These are phyloP conservation scores for Calameuta idolon DNA, from an alignment of 2,888 invertebrate species.

Conservation along the genomic window DNA sequence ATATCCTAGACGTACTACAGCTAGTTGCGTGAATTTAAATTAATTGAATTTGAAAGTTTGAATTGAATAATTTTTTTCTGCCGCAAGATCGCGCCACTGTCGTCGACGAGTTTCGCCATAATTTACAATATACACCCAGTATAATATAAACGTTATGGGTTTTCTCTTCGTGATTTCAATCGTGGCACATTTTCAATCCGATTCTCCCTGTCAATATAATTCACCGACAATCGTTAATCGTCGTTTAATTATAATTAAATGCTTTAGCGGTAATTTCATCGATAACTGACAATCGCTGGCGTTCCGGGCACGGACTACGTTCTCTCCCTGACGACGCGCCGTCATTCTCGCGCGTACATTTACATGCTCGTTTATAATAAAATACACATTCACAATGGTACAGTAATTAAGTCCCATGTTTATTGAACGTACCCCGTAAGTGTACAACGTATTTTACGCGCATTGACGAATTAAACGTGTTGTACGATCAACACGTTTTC, in stretches of 20 bases:
- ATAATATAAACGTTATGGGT: slow-evolving; percentile 9
- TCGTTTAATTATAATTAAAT: slow-evolving; percentile 6
- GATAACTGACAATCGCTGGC: slow-evolving; percentile 1
- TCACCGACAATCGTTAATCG: slow-evolving; percentile 3
- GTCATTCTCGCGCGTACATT: slow-evolving; percentile 10
- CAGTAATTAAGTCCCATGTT: slow-evolving; percentile 27
- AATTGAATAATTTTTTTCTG: not conserved
- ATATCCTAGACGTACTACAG: not conserved
- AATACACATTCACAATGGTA: slow-evolving; percentile 61
- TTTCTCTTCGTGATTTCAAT: slow-evolving; percentile 19
- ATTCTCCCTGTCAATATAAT: slow-evolving; percentile 12
- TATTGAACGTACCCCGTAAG: not conserved
- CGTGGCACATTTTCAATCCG: slow-evolving; percentile 41
- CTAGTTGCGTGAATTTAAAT: not conserved
- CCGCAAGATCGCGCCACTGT: slow-evolving; percentile 2
- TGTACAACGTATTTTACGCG: slow-evolving; percentile 1
- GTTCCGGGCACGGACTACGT: not conserved
- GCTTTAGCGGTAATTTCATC: not conserved
- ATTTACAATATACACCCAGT: slow-evolving; percentile 7
- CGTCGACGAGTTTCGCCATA: not conserved
- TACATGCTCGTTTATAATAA: slow-evolving; percentile 54
- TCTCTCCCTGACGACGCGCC: not conserved
- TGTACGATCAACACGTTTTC: not conserved
- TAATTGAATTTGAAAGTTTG: not conserved
- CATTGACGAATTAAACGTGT: not conserved